phyloP scores from a whole-genome alignment of 2,888 invertebrate species.

The Athrips mouffetella region DNA sequence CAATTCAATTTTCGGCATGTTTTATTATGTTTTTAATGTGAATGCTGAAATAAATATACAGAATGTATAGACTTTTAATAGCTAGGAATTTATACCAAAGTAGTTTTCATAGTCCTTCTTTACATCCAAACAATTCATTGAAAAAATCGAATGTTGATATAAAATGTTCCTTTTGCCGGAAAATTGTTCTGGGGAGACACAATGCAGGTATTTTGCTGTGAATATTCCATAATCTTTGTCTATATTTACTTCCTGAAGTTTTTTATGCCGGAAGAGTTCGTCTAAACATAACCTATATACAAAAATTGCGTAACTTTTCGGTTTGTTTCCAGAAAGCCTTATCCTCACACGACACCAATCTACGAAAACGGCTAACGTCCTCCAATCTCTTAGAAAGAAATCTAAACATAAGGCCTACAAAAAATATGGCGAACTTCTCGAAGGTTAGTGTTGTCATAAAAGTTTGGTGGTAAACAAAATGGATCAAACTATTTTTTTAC shows the following conservation, averaged over 20 bases:
- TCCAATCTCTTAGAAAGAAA: slow-evolving; percentile 61
- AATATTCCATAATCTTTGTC: slow-evolving; percentile 4
- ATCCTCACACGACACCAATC: slow-evolving; percentile 57
- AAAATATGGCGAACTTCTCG: slow-evolving; percentile 82
- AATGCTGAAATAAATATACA: slow-evolving; percentile 37
- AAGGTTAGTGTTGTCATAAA: slow-evolving; percentile 62
- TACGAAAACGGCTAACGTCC: slow-evolving; percentile 59
- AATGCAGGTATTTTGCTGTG: slow-evolving; percentile 52
- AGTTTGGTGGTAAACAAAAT: slow-evolving; percentile 27
- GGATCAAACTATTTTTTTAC: background rate
- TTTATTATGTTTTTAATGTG: slow-evolving; percentile 31
- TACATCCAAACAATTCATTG: slow-evolving; percentile 41
- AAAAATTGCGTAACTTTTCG: slow-evolving; percentile 60
- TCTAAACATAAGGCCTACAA: slow-evolving; percentile 65
- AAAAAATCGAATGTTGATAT: slow-evolving; percentile 45
- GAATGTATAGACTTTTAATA: slow-evolving; percentile 67
- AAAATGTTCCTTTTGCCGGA: slow-evolving; percentile 69
- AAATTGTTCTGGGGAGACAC: slow-evolving; percentile 49
- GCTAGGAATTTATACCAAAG: slow-evolving; percentile 63
- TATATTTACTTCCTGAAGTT: background rate
- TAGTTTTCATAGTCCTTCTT: slow-evolving; percentile 51
- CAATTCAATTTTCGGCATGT: slow-evolving; percentile 51
- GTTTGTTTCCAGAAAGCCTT: slow-evolving; percentile 51
- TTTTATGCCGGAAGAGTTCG: background rate
- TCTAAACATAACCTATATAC: slow-evolving; percentile 41